phyloP scores from a whole-genome alignment of 2,797 vertebrate genomes.

The Buphagus erythrorhynchus region DNA sequence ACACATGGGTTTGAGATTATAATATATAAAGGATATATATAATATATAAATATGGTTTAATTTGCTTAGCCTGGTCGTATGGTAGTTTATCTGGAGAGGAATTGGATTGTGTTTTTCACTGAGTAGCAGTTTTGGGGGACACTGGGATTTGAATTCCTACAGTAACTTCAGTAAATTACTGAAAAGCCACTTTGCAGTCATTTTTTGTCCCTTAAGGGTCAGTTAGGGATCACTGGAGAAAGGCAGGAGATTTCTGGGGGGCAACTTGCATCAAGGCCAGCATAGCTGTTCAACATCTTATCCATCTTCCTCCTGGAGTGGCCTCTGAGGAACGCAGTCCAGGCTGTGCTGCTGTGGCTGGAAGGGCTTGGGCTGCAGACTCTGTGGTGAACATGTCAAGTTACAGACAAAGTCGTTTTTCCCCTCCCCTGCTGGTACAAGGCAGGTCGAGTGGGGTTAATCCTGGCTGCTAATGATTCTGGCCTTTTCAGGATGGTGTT shows the following conservation, averaged over 20 bases:
- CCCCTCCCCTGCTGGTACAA: not conserved
- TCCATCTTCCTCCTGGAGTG: not conserved
- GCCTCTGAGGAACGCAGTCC: not conserved
- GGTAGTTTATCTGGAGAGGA: not conserved
- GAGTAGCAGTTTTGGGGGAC: not conserved
- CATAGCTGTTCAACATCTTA: not conserved
- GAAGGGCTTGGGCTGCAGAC: not conserved
- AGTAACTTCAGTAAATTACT: not conserved
- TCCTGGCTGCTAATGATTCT: not conserved
- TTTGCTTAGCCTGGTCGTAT: not conserved
- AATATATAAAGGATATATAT: not conserved
- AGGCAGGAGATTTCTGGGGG: not conserved
- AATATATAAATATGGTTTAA: not conserved
- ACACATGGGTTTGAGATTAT: not conserved
- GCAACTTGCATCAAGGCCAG: not conserved
- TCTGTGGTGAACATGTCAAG: not conserved
- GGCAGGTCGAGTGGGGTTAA: constrained; percentile 4
- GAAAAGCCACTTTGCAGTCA: not conserved
- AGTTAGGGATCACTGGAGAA: not conserved
- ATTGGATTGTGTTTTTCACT: not conserved
- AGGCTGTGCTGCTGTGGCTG: not conserved
- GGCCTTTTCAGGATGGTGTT: not conserved
- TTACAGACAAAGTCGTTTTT: not conserved
- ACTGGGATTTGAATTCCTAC: not conserved
- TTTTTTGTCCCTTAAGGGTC: not conserved